These are phyloP conservation scores for Turritopsis rubra DNA, from an alignment of 30 jellyfish, hydroid and myxozoan species.

Conservation along the genomic window DNA sequence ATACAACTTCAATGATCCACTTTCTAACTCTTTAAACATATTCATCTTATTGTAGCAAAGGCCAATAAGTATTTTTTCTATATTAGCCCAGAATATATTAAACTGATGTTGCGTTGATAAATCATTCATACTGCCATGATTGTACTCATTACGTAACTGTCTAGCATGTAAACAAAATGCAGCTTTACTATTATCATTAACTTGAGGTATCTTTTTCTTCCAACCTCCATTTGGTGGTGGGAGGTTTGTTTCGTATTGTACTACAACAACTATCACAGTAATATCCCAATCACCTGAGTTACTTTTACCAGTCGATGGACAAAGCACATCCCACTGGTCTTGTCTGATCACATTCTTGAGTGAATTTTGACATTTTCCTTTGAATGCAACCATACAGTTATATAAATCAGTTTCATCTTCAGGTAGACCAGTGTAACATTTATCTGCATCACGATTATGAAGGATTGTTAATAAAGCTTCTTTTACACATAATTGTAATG, in stretches of 20 bases:
- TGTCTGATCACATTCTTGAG: background rate
- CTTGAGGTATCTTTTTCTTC: background rate
- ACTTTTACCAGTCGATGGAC: slow-evolving; percentile 11
- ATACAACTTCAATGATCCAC: background rate
- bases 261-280: background rate
- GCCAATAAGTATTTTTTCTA: background rate
- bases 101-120: background rate
- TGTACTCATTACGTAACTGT: slow-evolving; percentile 1
- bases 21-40: background rate
- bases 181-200: slow-evolving; percentile 1
- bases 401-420: background rate
- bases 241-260: background rate
- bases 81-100: background rate
- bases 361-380: background rate
- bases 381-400: background rate
- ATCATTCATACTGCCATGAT: slow-evolving; percentile 1
- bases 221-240: slow-evolving; percentile 11
- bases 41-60: background rate
- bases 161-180: slow-evolving; percentile 14
- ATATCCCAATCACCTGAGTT: slow-evolving; percentile 12
- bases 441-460: background rate
- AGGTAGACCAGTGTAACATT: background rate
- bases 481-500: slow-evolving; percentile 1
- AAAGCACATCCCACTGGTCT: slow-evolving; percentile 1
- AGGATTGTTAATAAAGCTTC: background rate